Conservation (phyloP, 1,140 invertebrate genomes). For the Schlechtendalia chinensis region DNA sequence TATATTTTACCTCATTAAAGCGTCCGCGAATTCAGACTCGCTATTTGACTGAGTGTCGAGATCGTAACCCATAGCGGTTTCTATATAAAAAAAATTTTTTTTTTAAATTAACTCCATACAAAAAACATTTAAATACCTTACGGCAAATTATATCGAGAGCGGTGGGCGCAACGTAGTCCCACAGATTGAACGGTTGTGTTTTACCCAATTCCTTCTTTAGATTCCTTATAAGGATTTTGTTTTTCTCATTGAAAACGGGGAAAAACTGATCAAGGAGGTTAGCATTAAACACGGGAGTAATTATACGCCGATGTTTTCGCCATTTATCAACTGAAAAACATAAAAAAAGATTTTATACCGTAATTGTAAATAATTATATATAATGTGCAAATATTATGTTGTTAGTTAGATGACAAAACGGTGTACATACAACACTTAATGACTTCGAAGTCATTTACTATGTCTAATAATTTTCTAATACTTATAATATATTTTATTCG, state of each 20-base stretch:
- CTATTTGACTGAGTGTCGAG: constrained; percentile 70
- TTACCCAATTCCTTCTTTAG: constrained; percentile 52
- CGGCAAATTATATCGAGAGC: constrained; percentile 82
- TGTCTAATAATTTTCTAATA: no score
- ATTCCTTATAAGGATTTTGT: constrained; percentile 60
- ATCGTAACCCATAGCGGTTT: constrained; percentile 80
- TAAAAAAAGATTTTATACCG: not conserved
- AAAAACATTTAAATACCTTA: constrained; percentile 55
- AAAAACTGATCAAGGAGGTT: constrained; percentile 75
- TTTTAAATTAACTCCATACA: not conserved
- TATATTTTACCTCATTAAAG: constrained; percentile 51
- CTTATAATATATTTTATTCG: no score
- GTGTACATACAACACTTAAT: not conserved
- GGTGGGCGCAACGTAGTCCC: constrained; percentile 64
- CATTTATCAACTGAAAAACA: constrained; percentile 57
- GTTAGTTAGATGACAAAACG: not conserved
- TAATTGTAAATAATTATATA: no score
- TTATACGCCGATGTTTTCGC: constrained; percentile 63
- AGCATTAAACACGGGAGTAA: constrained; percentile 81
- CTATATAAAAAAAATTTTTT: constrained; percentile 59
- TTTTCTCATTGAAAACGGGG: constrained; percentile 72
- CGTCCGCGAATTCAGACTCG: constrained; percentile 55
- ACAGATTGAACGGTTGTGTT: constrained; percentile 52
- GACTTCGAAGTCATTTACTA: not conserved
- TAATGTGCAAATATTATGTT: no score